A percentile compares a stretch with the other conserved stretches of the same genome.
These are phyloP conservation scores for Spisula subtruncata DNA, from an alignment of 2,888 invertebrate species.

Conservation along the genomic window DNA sequence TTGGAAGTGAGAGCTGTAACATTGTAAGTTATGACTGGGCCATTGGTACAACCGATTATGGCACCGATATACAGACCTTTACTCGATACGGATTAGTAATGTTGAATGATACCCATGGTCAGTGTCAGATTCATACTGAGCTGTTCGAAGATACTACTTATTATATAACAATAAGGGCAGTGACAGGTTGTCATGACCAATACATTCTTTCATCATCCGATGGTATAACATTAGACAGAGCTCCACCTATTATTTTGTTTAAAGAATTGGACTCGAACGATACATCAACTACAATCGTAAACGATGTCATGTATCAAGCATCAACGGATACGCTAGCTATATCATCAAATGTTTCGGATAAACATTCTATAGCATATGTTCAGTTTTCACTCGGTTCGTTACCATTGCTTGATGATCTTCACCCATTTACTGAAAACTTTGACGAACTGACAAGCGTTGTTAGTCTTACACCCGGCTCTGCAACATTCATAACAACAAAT, in stretches of 20 bases:
- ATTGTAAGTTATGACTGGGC: constrained; percentile 80
- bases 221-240: constrained; percentile 76
- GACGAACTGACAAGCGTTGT: constrained; percentile 47
- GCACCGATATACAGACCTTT: constrained; percentile 77
- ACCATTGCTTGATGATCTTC: constrained; percentile 51
- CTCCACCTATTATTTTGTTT: constrained; percentile 63
- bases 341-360: constrained; percentile 64
- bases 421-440: constrained; percentile 53
- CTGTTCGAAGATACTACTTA: constrained; percentile 75
- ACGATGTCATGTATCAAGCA: constrained; percentile 64
- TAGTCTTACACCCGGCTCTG: constrained; percentile 64
- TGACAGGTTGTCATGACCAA: constrained; percentile 77
- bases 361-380: constrained; percentile 44
- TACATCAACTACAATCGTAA: constrained; percentile 28
- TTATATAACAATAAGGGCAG: constrained; percentile 76
- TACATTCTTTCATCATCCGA: constrained; percentile 78
- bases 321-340: constrained; percentile 59
- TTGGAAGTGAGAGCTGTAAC: constrained; percentile 79
- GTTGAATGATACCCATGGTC: constrained; percentile 74
- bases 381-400: constrained; percentile 58
- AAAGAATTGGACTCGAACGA: constrained; percentile 48
- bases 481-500: constrained; percentile 68
- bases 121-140: constrained; percentile 75
- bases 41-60: constrained; percentile 75
- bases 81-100: constrained; percentile 79